A percentile compares a stretch with the other conserved stretches of the same genome.
Evolutionary conservation across 2,113 vertebrate species (phyloP).

Genomic region (Peromyscus leucopus): DNA sequence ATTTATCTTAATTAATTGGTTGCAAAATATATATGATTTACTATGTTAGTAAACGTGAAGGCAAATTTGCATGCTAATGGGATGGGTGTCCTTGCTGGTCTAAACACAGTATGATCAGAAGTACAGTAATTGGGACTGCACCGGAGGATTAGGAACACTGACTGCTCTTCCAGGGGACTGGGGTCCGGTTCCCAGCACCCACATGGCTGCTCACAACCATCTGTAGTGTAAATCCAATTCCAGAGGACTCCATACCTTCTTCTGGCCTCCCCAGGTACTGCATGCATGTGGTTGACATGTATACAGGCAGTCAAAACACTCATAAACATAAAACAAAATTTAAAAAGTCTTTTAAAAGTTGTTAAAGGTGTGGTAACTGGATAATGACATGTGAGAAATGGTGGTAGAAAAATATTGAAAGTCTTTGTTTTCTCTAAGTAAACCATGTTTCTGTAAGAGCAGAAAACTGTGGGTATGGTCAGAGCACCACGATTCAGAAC

Average conservation of each 20-base stretch:
- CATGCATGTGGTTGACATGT: neutral
- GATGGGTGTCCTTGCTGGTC: neutral
- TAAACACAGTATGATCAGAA: neutral
- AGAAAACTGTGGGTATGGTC: neutral
- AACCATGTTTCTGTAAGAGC: neutral
- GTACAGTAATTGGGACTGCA: too few species aligned
- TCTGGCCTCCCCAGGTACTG: neutral
- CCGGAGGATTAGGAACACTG: neutral
- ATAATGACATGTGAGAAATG: neutral
- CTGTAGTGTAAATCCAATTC: neutral
- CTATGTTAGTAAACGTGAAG: neutral
- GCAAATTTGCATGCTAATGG: neutral
- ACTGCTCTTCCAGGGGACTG: too few species aligned
- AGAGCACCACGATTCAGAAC: neutral
- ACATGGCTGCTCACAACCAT: neutral
- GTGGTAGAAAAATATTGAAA: neutral
- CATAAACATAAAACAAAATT: neutral
- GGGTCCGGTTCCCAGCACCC: too few species aligned
- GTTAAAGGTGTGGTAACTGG: neutral
- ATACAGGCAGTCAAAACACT: neutral
- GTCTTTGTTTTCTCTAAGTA: neutral
- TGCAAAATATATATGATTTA: neutral
- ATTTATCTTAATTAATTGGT: neutral
- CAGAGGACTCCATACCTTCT: neutral
- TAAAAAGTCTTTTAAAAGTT: neutral